These are phyloP conservation scores for Scalopus aquaticus DNA, from an alignment of 2,113 vertebrate species.

Conservation along the genomic window DNA sequence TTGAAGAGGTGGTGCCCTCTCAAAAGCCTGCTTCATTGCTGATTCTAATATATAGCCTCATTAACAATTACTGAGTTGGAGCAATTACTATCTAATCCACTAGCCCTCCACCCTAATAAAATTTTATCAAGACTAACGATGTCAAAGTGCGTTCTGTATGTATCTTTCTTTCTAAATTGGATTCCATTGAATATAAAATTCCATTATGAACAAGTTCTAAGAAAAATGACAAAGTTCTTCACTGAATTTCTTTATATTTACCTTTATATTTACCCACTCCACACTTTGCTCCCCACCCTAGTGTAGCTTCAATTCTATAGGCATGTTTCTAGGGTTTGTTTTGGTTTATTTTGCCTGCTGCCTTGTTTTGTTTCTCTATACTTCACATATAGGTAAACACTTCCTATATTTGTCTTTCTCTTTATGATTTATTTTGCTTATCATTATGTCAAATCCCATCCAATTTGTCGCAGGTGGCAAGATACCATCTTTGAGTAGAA, in stretches of 20 bases:
- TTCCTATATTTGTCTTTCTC: too few relatives aligned
- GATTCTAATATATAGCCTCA: not conserved
- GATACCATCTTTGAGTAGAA: too few relatives aligned
- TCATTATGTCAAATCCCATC: too few relatives aligned
- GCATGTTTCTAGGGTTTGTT: too few relatives aligned
- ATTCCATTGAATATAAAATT: slow-evolving; percentile 16
- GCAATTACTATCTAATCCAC: not conserved
- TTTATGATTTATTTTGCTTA: too few relatives aligned
- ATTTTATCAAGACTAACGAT: not conserved
- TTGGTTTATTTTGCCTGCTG: too few relatives aligned
- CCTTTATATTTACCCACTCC: too few relatives aligned
- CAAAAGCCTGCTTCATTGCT: not conserved
- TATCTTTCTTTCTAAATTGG: slow-evolving; percentile 3
- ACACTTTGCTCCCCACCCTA: too few relatives aligned
- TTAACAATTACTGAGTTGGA: not conserved
- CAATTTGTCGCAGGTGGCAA: too few relatives aligned
- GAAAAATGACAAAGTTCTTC: not conserved
- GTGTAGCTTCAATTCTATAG: too few relatives aligned
- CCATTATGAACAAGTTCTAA: not conserved
- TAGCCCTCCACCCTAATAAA: not conserved
- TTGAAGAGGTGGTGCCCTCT: not conserved
- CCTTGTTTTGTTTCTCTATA: too few relatives aligned
- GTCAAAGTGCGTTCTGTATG: not conserved
- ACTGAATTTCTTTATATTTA: not conserved
- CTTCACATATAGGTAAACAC: too few relatives aligned